These are phyloP conservation scores for Diachrysia chrysitis DNA, from an alignment of 2,888 invertebrate species.

Conservation along the genomic window DNA sequence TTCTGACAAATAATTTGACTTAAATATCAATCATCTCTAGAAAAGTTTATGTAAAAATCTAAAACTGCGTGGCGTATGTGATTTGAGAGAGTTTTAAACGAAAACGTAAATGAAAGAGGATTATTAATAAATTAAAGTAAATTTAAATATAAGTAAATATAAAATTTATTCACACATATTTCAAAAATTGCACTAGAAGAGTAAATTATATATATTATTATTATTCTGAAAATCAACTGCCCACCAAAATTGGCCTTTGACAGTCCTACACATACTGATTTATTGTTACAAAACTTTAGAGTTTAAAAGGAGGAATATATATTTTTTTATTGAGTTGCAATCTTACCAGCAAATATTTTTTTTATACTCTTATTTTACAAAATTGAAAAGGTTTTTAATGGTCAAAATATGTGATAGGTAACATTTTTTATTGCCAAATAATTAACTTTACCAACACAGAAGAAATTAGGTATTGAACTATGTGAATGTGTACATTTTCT, in stretches of 20 bases:
- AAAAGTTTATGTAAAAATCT: constrained; percentile 59
- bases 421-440: too few relatives aligned
- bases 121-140: constrained; percentile 62
- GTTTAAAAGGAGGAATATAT: too few relatives aligned
- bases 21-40: not conserved
- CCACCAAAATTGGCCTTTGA: not conserved
- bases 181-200: constrained; percentile 82
- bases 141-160: constrained; percentile 72
- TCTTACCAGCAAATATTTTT: too few relatives aligned
- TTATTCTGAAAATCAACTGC: constrained; percentile 36
- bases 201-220: constrained; percentile 59
- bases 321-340: too few relatives aligned
- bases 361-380: too few relatives aligned
- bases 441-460: too few relatives aligned
- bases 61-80: constrained; percentile 82
- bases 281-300: too few relatives aligned
- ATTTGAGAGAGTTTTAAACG: constrained; percentile 80
- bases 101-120: constrained; percentile 73
- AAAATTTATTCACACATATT: constrained; percentile 78
- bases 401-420: too few relatives aligned
- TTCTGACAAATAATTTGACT: not conserved
- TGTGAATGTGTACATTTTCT: too few relatives aligned
- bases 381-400: too few relatives aligned
- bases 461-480: too few relatives aligned
- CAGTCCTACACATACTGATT: not conserved